A percentile compares a stretch with the other conserved stretches of the same genome.
phyloP scores from a whole-genome alignment of 2,797 vertebrate genomes.

The Orestias chungarensis region DNA sequence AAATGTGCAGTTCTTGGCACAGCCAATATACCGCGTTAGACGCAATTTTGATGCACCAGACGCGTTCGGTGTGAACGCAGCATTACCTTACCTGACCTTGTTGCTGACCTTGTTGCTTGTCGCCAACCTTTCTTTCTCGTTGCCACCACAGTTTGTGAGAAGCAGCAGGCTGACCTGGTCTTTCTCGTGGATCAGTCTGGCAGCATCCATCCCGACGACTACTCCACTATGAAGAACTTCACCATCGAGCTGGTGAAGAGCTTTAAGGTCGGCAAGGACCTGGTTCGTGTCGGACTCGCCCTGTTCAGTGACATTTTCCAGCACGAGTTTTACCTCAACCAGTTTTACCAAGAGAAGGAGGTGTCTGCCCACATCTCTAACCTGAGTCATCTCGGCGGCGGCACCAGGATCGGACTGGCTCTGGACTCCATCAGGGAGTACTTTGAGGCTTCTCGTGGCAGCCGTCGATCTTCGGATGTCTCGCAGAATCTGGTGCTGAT shows the following conservation, averaged over 20 bases:
- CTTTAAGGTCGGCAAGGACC: slow-evolving; percentile 70
- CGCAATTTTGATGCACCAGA: too few species aligned
- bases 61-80: too few species aligned
- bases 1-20: too few species aligned
- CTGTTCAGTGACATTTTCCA: slow-evolving; percentile 77
- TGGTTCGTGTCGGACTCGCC: slow-evolving; percentile 79
- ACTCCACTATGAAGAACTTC: slow-evolving; percentile 80
- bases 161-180: slow-evolving; percentile 80
- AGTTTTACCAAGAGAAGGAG: slow-evolving; percentile 24
- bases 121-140: too few species aligned
- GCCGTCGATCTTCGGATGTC: slow-evolving; percentile 62
- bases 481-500: slow-evolving; percentile 85
- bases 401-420: slow-evolving; percentile 73
- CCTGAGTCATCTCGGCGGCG: slow-evolving; percentile 57
- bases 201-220: slow-evolving; percentile 70
- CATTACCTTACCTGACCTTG: not conserved
- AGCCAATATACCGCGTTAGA: too few species aligned
- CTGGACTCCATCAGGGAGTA: slow-evolving; percentile 68
- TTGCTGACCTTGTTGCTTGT: not conserved
- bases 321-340: slow-evolving; percentile 80
- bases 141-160: slow-evolving; percentile 75
- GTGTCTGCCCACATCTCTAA: slow-evolving; percentile 63
- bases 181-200: slow-evolving; percentile 84
- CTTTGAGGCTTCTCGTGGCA: slow-evolving; percentile 75
- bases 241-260: slow-evolving; percentile 68